Evolutionary conservation across 2,888 invertebrate genomes (phyloP).

Genomic region (Netelia virgata): DNA sequence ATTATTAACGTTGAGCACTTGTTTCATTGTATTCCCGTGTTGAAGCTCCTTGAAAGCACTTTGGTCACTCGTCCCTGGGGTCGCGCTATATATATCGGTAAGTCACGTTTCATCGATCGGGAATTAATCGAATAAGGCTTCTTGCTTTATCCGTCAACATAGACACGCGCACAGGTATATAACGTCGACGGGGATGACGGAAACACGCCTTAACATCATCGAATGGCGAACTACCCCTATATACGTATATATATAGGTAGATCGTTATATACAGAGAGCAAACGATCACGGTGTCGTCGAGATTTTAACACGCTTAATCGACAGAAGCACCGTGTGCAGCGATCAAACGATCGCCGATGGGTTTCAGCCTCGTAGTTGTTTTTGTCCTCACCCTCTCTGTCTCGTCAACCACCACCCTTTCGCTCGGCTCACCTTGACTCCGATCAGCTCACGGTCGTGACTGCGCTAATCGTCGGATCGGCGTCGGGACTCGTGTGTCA

Average conservation of each 20-base stretch:
- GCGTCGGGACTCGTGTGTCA: constrained; percentile 37
- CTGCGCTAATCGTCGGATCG: constrained; percentile 47
- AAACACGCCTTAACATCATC: background rate
- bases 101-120: constrained; percentile 27
- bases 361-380: constrained; percentile 53
- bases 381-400: constrained; percentile 1
- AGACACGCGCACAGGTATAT: background rate
- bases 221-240: background rate
- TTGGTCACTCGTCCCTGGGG: constrained; percentile 18
- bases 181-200: background rate
- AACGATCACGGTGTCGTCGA: constrained; percentile 54
- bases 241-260: background rate
- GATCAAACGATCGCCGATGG: constrained; percentile 32
- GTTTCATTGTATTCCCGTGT: constrained; percentile 28
- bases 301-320: constrained; percentile 65
- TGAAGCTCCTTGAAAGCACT: constrained; percentile 45
- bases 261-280: constrained; percentile 18
- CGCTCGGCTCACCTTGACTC: constrained; percentile 33
- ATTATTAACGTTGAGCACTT: constrained; percentile 56
- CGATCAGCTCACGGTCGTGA: constrained; percentile 32
- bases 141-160: background rate
- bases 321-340: constrained; percentile 51
- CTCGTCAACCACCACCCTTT: too few species aligned
- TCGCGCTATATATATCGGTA: constrained; percentile 30
- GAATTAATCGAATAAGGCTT: constrained; percentile 27